Base-by-base conservation (phyloP, 2,113 vertebrate species). In the Myiozetetes cayanensis region DNA sequence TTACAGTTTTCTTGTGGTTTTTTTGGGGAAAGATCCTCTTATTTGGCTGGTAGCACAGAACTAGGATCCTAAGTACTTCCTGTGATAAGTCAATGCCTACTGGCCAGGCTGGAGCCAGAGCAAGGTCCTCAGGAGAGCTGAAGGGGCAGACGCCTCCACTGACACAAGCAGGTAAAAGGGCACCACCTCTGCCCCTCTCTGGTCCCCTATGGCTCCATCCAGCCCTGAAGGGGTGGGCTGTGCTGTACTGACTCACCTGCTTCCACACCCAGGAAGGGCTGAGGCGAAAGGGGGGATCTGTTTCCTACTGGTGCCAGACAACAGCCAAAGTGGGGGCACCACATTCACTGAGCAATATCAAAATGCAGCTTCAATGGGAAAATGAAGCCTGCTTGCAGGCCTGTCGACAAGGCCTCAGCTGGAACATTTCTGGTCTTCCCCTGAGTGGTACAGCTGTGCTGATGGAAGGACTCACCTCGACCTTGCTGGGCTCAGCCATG, bases 401-500 rank as follows among this genome's bases (percentile, higher is more conserved):
- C 62, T 81, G 43, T 25, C 20, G 28, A 31, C 21, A 20, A 55
- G 10, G 39, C 53, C 66, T 82, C 33, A 50, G n/a, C 23, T 41
- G 25, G 30, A 84, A 33, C 22, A 6, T 11, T 80, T 53, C 31
- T 90, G 33, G 47, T 62, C 12, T 55, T 85, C 25, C 23, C 23
- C 14, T 17, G 23, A 12, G n/a, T 53, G 50, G 28, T 35, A 21
- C 15, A 9, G n/a, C 46, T 65, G 59, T n/a, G 52, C n/a, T 47
- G 43, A 58, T 33, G 35, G 53, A 9, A 92, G 27, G 23, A 94
- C 98, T 98, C 61, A 99, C 99, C 98, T 98, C 83, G 0, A 98
- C 97, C 72, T 97, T 98, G 90, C 80, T 70, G 8, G 98, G 97
- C 39, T 99, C 97, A 15, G 98, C 98, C 99, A 99, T 99, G 55